Evolutionary conservation across 2,797 vertebrate genomes (phyloP).

Genomic region (Lepilemur ruficaudatus): DNA sequence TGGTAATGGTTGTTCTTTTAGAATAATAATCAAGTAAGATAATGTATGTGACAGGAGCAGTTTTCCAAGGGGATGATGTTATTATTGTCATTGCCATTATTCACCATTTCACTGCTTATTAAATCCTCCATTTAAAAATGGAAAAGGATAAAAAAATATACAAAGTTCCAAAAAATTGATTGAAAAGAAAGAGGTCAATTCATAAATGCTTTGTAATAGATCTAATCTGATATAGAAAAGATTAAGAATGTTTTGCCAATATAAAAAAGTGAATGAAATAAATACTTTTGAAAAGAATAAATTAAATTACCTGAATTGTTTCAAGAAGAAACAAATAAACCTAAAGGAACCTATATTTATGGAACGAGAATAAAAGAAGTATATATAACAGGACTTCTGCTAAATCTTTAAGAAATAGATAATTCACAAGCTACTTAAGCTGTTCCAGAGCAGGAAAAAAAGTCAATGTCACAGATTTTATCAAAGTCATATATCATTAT

Average conservation of each 20-base stretch:
- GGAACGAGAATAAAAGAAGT: not conserved
- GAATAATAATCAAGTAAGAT: not conserved
- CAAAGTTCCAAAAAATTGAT: not conserved
- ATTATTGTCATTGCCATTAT: not conserved
- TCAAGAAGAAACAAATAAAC: conserved; percentile 1
- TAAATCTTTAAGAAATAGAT: not conserved
- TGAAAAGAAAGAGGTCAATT: not conserved
- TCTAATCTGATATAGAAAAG: not conserved
- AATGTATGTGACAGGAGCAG: not conserved
- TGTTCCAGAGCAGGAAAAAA: not conserved
- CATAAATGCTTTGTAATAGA: not conserved
- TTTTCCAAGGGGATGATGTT: not conserved
- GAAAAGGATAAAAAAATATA: not conserved
- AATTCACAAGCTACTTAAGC: not conserved
- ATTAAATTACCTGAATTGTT: not conserved
- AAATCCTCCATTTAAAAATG: not conserved
- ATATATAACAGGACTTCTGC: not conserved
- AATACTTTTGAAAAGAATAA: not conserved
- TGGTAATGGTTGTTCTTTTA: not conserved
- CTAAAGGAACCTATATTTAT: not conserved
- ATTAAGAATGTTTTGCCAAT: not conserved
- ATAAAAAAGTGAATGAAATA: not conserved
- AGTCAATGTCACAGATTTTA: not conserved
- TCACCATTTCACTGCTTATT: not conserved
- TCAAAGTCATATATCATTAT: not conserved